Evolutionary conservation across 2,113 vertebrate genomes (phyloP).

Genomic region (Cranoglanis bouderius): DNA sequence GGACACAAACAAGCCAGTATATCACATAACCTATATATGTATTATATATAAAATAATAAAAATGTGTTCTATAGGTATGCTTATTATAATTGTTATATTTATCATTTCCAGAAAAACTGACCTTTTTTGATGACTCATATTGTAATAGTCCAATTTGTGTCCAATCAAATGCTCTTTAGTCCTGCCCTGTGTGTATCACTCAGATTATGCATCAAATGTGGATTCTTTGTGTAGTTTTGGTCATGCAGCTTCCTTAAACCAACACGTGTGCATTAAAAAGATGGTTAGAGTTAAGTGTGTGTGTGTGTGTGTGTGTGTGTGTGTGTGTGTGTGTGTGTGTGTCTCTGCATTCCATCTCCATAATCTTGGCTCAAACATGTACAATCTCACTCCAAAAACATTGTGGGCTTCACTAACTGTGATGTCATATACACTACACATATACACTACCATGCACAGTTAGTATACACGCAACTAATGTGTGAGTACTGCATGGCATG

Average conservation of each 20-base stretch:
- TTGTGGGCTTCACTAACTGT: neutral
- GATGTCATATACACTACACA: neutral
- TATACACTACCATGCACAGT: neutral
- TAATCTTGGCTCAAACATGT: neutral
- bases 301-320: neutral
- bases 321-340: neutral
- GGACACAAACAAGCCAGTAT: neutral
- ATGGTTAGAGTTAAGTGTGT: too few species aligned
- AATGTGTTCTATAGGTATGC: neutral
- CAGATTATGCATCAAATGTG: neutral
- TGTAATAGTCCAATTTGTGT: neutral
- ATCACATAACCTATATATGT: neutral
- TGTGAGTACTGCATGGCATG: neutral
- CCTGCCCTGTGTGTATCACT: neutral
- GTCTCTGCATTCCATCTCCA: neutral
- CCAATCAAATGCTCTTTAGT: neutral
- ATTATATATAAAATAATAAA: neutral
- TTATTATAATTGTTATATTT: neutral
- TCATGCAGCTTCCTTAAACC: neutral
- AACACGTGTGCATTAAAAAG: neutral
- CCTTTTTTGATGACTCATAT: neutral
- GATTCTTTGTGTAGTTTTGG: neutral
- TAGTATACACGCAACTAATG: neutral
- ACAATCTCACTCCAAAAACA: neutral
- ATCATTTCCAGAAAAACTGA: neutral